phyloP scores from a whole-genome alignment of 1,140 invertebrate genomes.

The Homalodisca vitripennis region DNA sequence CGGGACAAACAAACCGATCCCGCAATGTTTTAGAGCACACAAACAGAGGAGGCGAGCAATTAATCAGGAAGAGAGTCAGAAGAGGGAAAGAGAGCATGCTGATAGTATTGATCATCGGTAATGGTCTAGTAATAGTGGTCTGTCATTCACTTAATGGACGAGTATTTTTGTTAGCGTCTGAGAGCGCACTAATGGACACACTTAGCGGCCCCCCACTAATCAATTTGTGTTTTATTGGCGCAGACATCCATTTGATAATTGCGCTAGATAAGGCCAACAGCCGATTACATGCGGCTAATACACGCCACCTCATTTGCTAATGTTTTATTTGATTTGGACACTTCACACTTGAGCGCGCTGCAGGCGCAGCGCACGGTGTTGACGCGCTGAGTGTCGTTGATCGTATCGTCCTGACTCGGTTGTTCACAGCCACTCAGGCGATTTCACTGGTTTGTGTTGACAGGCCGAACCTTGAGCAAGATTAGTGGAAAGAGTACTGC shows the following conservation, averaged over 20 bases:
- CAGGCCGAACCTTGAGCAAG: too few relatives aligned
- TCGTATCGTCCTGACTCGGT: too few relatives aligned
- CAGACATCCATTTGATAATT: constrained; percentile 26
- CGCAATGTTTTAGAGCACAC: background rate
- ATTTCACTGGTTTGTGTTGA: too few relatives aligned
- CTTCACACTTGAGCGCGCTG: too few relatives aligned
- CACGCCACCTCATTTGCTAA: too few relatives aligned
- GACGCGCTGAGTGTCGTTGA: too few relatives aligned
- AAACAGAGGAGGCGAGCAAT: background rate
- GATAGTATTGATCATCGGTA: background rate
- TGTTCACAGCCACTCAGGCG: too few relatives aligned
- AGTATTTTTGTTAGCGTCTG: background rate
- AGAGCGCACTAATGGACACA: constrained; percentile 16
- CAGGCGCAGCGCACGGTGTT: too few relatives aligned
- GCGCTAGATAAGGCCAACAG: constrained; percentile 3
- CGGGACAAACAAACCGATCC: too few relatives aligned
- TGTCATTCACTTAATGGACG: background rate
- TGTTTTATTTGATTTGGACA: too few relatives aligned
- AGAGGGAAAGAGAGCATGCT: background rate
- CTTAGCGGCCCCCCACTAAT: constrained; percentile 8
- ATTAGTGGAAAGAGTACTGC: too few relatives aligned
- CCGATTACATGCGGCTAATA: background rate
- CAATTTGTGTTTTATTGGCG: constrained; percentile 26
- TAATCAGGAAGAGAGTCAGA: too few relatives aligned
- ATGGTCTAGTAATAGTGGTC: background rate